Conservation (phyloP, 2,888 invertebrate genomes). For the Globia sparganii region DNA sequence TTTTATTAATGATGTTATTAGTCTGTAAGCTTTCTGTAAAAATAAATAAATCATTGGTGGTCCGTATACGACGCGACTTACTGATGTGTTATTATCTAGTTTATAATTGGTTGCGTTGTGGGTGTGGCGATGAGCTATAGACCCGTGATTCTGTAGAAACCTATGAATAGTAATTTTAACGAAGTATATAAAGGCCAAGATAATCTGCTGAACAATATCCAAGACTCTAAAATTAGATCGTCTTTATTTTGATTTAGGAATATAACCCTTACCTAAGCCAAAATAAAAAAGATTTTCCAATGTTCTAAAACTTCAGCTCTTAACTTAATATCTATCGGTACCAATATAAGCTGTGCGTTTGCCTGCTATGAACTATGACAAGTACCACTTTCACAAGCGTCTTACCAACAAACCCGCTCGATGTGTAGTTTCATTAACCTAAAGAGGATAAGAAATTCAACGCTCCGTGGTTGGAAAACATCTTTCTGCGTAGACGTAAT, state of each 20-base stretch:
- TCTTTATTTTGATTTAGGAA: background rate
- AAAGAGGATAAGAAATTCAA: conserved; percentile 55
- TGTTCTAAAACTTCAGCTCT: background rate
- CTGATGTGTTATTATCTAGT: background rate
- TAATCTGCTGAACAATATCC: background rate
- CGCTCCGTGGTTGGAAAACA: conserved; percentile 60
- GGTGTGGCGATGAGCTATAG: too few relatives aligned
- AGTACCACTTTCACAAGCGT: conserved; percentile 1
- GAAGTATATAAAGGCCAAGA: background rate
- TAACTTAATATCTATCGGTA: background rate
- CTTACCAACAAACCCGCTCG: conserved; percentile 14
- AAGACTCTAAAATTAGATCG: background rate
- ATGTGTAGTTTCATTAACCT: conserved; percentile 57
- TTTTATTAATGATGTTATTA: too few relatives aligned
- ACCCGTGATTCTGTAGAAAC: background rate
- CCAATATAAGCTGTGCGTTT: background rate
- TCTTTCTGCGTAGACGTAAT: conserved; percentile 66
- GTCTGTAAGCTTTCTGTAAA: too few relatives aligned
- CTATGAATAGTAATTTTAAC: background rate
- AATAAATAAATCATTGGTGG: too few relatives aligned
- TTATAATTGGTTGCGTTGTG: background rate
- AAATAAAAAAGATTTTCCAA: conserved; percentile 1
- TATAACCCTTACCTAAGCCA: background rate
- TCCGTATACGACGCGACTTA: background rate
- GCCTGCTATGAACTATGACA: conserved; percentile 7